phyloP scores from a whole-genome alignment of 2,888 invertebrate species.

The Latrodectus elegans region DNA sequence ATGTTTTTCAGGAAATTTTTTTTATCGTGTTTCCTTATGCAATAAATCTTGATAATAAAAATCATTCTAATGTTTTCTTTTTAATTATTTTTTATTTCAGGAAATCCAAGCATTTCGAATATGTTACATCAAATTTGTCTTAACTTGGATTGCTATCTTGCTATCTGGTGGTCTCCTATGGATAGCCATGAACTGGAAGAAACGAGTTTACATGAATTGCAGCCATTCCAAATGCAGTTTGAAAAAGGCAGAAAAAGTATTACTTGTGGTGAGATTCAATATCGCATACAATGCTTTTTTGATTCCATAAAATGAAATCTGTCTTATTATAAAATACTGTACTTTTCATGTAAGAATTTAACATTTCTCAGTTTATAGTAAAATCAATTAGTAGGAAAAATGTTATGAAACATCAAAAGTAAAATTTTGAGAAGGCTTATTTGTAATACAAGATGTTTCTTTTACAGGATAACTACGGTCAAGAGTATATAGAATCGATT shows the following conservation, averaged over 20 bases:
- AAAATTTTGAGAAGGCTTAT: too few species aligned
- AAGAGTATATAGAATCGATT: constrained; percentile 60
- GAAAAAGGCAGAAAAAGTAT: constrained; percentile 68
- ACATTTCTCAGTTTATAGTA: too few species aligned
- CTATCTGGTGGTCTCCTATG: constrained; percentile 69
- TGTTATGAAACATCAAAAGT: too few species aligned
- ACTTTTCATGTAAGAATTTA: too few species aligned
- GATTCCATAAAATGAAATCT: too few species aligned
- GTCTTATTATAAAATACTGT: too few species aligned
- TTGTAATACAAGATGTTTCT: neutral
- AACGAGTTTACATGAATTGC: constrained; percentile 63
- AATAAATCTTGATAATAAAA: neutral
- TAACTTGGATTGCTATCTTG: constrained; percentile 76
- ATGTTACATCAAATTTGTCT: neutral
- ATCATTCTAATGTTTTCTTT: neutral
- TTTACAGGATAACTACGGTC: constrained; percentile 62
- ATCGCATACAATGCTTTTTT: too few species aligned
- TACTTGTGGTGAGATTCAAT: constrained; percentile 68
- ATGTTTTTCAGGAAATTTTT: too few species aligned
- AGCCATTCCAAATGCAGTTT: constrained; percentile 69
- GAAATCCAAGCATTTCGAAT: constrained; percentile 12
- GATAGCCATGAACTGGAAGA: constrained; percentile 67
- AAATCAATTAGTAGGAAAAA: too few species aligned
- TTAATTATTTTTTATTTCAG: constrained; percentile 3
- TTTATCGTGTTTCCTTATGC: neutral